Evolutionary conservation across 2,797 vertebrate genomes (phyloP).

Genomic region (Parambassis ranga): DNA sequence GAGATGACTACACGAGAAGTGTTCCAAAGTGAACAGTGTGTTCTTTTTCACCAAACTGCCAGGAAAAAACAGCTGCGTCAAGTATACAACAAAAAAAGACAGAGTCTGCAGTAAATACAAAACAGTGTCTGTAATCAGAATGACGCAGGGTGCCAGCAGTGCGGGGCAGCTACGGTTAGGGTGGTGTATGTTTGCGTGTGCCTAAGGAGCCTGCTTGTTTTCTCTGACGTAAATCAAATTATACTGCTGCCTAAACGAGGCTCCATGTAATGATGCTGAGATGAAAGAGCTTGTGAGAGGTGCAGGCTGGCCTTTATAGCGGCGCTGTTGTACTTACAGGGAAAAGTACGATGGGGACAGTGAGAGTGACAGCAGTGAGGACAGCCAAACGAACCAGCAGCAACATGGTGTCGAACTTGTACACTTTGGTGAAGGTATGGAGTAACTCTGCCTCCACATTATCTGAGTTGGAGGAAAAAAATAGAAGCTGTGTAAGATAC

Average conservation of each 20-base stretch:
- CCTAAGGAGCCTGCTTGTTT: neutral
- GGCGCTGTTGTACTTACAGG: constrained; percentile 90
- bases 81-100: constrained; percentile 14
- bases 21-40: constrained; percentile 39
- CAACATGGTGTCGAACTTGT: constrained; percentile 88
- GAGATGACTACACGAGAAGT: constrained; percentile 5
- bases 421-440: constrained; percentile 94
- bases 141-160: neutral
- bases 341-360: constrained; percentile 96
- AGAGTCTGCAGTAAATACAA: constrained; percentile 28
- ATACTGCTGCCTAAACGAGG: neutral
- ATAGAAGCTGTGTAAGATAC: too few relatives aligned
- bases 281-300: too few relatives aligned
- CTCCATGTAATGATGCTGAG: neutral
- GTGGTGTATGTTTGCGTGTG: constrained; percentile 3
- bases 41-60: constrained; percentile 23
- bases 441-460: constrained; percentile 95
- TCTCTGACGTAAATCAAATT: constrained; percentile 30
- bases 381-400: constrained; percentile 94
- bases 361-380: constrained; percentile 93
- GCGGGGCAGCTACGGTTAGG: constrained; percentile 12
- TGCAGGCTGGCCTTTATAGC: too few relatives aligned
- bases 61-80: constrained; percentile 15
- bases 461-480: constrained; percentile 78
- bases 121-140: constrained; percentile 30